Percentiles rank a stretch among this genome's conserved stretches.
phyloP scores from a whole-genome alignment of 2,888 invertebrate species.

The Herminia tarsipennalis region DNA sequence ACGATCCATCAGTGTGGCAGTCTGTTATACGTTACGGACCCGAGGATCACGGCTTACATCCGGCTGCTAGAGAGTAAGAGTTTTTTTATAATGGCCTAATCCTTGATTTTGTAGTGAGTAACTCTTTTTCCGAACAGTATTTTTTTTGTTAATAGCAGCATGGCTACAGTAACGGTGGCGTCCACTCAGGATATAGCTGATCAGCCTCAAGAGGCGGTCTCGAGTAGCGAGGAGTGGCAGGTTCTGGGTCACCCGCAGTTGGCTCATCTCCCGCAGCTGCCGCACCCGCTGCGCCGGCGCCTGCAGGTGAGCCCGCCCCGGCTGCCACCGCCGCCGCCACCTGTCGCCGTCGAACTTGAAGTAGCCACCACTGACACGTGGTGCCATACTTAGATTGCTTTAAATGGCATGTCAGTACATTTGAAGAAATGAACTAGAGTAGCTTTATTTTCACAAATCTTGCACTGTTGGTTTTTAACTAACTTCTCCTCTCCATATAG shows the following conservation, averaged over 20 bases:
- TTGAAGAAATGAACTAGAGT: too few relatives aligned
- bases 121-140: too few relatives aligned
- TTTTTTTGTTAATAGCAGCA: slow-evolving; percentile 60
- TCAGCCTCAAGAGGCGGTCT: slow-evolving; percentile 41
- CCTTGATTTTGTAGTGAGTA: too few relatives aligned
- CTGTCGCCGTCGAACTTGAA: slow-evolving; percentile 76
- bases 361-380: slow-evolving; percentile 79
- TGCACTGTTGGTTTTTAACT: too few relatives aligned
- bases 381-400: slow-evolving; percentile 48
- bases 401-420: not conserved
- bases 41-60: slow-evolving; percentile 78
- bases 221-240: slow-evolving; percentile 43
- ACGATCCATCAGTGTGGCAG: slow-evolving; percentile 89
- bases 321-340: slow-evolving; percentile 52
- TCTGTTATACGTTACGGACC: slow-evolving; percentile 88
- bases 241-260: slow-evolving; percentile 34
- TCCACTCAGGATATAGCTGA: slow-evolving; percentile 42
- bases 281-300: slow-evolving; percentile 52
- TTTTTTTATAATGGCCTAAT: not conserved
- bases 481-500: too few relatives aligned
- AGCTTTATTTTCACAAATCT: too few relatives aligned
- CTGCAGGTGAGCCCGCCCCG: slow-evolving; percentile 58
- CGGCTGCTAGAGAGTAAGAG: slow-evolving; percentile 84
- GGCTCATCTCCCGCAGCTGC: slow-evolving; percentile 37
- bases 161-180: slow-evolving; percentile 49